Base-by-base conservation (phyloP, 2,888 invertebrate species). In the Scotopteryx bipunctaria region DNA sequence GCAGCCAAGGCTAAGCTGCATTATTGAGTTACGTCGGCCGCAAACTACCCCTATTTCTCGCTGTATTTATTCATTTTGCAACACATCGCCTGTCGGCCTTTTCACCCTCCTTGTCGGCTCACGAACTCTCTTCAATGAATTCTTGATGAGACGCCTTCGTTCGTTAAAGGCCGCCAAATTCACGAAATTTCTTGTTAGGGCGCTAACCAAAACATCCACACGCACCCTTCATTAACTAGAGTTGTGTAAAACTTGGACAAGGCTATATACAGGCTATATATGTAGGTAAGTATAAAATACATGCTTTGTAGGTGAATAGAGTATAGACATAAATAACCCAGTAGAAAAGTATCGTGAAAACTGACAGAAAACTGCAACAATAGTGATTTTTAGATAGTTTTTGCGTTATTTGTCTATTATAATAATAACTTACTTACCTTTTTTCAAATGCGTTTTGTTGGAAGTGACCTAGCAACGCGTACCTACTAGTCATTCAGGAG, bases 61-160 rank as follows among this genome's bases (percentile, higher is more conserved):
- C 84, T 79, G 81, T 82, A 83, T 87, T 88, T 90, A 90, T 89
- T 84, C 86, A 88, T 89, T 90, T 89, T 78, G 89, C 89, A 88
- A 90, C 83, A 86, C 85, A 86, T 83, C 74, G 81, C 79, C 81
- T 78, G 85, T 76, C 84, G 76, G 84, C 80, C 84, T 81, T 81
- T 81, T 81, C 83, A 81, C 83, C 86, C 81, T 76, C 78, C 76
- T 61, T 68, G 74, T 68, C 78, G 74, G 69, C 78, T 77, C 76
- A 78, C 83, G 77, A 78, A 79, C 80, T 76, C 81, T 80, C 74
- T 69, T 73, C 83, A 71, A 85, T 89, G 86, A 85, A 89, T 88
- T 73, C 55, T 76, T 90, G 82, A 90, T 85, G 81, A 83, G 76
- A 66, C 66, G 67, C 72, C 73, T 78, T 76, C 81, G 82, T 83